phyloP scores from a whole-genome alignment of 2,113 vertebrate genomes.

The Oreocharis arfaki region DNA sequence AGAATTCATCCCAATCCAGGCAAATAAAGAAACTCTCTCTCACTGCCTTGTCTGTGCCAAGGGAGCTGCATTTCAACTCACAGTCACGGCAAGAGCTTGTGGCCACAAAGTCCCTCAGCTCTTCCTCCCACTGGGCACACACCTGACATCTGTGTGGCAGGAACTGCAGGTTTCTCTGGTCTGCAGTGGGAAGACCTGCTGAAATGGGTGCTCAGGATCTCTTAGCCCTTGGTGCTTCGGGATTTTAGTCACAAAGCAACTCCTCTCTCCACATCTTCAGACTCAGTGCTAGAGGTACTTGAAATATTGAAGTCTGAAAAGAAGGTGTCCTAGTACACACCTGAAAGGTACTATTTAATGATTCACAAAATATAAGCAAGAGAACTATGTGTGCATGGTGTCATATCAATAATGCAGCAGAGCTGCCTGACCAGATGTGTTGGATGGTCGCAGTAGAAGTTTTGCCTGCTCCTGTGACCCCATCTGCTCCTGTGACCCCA shows the following conservation, averaged over 20 bases:
- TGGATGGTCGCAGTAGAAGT: not conserved
- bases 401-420: not conserved
- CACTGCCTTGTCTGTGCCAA: not conserved
- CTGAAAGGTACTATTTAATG: not conserved
- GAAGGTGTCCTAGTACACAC: not conserved
- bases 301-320: not conserved
- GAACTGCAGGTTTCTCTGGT: not conserved
- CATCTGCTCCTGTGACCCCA: not conserved
- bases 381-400: not conserved
- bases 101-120: not conserved
- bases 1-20: not conserved
- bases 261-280: not conserved
- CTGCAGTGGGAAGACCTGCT: not conserved
- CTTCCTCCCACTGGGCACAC: not conserved
- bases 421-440: not conserved
- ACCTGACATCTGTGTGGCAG: not conserved
- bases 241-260: not conserved
- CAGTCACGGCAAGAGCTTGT: not conserved
- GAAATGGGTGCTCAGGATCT: not conserved
- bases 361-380: not conserved
- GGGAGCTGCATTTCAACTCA: not conserved
- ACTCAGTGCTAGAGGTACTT: not conserved
- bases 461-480: not conserved
- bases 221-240: not conserved
- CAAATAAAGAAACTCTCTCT: not conserved